Conservation (phyloP, 2,113 vertebrate genomes). For the Cacatua alba region DNA sequence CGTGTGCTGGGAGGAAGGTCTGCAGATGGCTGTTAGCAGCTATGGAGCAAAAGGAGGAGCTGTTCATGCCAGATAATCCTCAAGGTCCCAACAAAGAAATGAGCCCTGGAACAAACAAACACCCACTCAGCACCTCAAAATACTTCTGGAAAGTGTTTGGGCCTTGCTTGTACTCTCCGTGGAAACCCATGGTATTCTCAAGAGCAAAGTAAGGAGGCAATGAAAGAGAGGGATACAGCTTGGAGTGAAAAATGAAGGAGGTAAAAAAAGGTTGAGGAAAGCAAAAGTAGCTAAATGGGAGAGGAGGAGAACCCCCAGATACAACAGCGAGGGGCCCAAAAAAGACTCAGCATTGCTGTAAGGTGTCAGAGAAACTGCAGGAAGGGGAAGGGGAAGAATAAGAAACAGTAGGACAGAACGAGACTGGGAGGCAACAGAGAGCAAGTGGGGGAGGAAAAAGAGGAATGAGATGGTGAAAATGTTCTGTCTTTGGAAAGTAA, state of each 20-base stretch:
- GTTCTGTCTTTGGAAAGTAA: background rate
- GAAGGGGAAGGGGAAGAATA: background rate
- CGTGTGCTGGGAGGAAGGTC: background rate
- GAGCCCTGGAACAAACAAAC: background rate
- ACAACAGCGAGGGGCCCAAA: background rate
- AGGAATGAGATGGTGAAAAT: background rate
- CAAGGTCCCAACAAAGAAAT: background rate
- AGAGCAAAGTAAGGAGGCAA: background rate
- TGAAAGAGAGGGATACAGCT: background rate
- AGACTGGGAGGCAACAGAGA: background rate
- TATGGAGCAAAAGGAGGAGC: conserved; percentile 20
- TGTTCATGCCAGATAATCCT: background rate
- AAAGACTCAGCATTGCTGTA: background rate
- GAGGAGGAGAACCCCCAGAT: background rate
- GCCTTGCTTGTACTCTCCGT: background rate
- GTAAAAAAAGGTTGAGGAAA: background rate
- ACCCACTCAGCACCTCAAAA: background rate
- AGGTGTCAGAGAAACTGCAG: background rate
- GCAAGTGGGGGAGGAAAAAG: background rate
- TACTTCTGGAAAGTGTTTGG: background rate
- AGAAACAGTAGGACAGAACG: background rate
- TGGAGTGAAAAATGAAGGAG: background rate
- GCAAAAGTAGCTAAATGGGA: background rate
- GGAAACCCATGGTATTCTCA: background rate
- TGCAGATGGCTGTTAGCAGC: background rate